phyloP scores from a whole-genome alignment of 2,113 vertebrate genomes.

The Aplodontia rufa region DNA sequence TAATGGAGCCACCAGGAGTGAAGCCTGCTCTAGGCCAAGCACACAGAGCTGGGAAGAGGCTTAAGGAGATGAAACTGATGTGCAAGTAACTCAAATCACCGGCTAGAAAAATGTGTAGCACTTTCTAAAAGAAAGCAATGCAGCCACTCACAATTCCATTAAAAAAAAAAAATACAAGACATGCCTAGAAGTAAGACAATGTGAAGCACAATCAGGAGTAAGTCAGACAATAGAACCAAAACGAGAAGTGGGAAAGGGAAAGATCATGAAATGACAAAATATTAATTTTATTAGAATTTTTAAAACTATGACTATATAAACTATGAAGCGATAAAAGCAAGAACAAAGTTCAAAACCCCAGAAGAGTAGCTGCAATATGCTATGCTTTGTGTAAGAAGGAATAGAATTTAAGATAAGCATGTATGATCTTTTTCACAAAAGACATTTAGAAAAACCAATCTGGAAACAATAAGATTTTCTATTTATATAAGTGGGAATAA shows the following conservation, averaged over 20 bases:
- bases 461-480: background rate
- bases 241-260: background rate
- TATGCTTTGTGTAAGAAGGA: background rate
- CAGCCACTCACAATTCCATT: background rate
- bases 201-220: background rate
- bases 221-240: background rate
- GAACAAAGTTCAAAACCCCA: background rate
- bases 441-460: background rate
- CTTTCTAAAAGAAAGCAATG: background rate
- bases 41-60: background rate
- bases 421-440: background rate
- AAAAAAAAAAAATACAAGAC: background rate
- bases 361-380: background rate
- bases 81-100: background rate
- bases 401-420: background rate
- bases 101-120: background rate
- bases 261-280: background rate
- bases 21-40: background rate
- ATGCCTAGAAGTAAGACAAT: background rate
- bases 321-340: background rate
- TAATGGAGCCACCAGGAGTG: background rate
- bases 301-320: background rate
- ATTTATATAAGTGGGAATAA: background rate
- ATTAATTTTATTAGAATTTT: background rate
- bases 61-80: background rate